These are phyloP conservation scores for Falco concolor DNA, from an alignment of 2,797 vertebrate genomes.

Conservation along the genomic window DNA sequence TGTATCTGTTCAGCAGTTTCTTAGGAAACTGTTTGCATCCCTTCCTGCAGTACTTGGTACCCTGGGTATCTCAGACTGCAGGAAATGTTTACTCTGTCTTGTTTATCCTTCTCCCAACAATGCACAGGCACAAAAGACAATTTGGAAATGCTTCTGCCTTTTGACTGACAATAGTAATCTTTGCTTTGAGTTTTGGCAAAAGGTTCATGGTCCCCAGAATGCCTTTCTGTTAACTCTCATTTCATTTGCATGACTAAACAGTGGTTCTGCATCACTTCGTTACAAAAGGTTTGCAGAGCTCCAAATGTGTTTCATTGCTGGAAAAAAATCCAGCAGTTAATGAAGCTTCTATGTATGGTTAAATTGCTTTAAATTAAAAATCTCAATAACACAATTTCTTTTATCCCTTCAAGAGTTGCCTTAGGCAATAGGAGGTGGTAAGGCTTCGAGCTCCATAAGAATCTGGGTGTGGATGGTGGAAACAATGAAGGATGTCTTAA, in stretches of 20 bases:
- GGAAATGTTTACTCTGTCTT: not conserved
- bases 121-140: not conserved
- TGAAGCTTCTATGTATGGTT: not conserved
- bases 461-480: not conserved
- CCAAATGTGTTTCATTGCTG: not conserved
- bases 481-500: not conserved
- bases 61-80: not conserved
- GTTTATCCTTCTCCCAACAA: conserved; percentile 9
- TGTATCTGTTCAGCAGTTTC: not conserved
- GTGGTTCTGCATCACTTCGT: not conserved
- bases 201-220: not conserved
- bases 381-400: not conserved
- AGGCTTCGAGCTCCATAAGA: not conserved
- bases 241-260: conserved; percentile 30
- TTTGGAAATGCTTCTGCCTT: not conserved
- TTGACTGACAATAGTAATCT: conserved; percentile 11
- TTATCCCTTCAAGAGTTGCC: not conserved
- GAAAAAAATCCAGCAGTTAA: not conserved
- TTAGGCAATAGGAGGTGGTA: not conserved
- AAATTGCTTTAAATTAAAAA: not conserved
- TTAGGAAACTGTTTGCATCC: not conserved
- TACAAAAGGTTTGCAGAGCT: not conserved
- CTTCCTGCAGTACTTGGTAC: not conserved
- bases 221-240: not conserved
- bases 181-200: conserved; percentile 25